Evolutionary conservation across 2,113 vertebrate genomes (phyloP), one percentile per base, ranked within the genome.

Genomic region (Noctilio leporinus): DNA sequence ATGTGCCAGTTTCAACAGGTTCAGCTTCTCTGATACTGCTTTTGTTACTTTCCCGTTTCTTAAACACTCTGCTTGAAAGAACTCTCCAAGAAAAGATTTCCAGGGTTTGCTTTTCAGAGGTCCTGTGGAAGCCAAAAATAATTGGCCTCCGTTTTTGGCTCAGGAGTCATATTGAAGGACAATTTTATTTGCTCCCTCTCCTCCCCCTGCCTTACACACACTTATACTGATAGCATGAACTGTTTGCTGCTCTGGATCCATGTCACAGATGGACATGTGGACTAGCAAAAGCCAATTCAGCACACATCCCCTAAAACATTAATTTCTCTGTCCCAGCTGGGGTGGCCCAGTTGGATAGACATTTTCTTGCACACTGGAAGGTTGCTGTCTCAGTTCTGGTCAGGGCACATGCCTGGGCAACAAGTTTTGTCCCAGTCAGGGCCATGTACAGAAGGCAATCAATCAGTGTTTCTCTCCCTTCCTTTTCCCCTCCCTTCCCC

Each of bases 1-100:
- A 19, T 0, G 0, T 45, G 35, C 40, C 40, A 22, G 7, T 22
- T 40, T 51, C 19, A 11, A 40, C 38, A 30, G 19, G 3, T 26
- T 76, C 38, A 26, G 51, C 57, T 55, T 81, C n/a, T 84, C 55
- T 57, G 11, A 65, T 57, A 14, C 38, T 69, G 33, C 64, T 82
- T 62, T 38, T 72, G 14, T 57, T 93, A 33, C 40, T 92, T 69
- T 87, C 65, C 19, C 19, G 16, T 87, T 65, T 95, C 55, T 89
- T 22, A 43, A 89, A 70, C 84, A 69, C 16, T 51, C 49, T 89
- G 30, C 78, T 87, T 92, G n/a, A 91, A 93, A 90, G 72, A 78
- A 78, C 49, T 76, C 51, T 49, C 67, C 35, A 67, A 85, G 87
- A 49, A 81, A 87, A 64, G 35, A 47, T 57, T 47, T 65, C 72